Base-by-base conservation (phyloP, 2,113 vertebrate species). In the Hystrix brachyura region DNA sequence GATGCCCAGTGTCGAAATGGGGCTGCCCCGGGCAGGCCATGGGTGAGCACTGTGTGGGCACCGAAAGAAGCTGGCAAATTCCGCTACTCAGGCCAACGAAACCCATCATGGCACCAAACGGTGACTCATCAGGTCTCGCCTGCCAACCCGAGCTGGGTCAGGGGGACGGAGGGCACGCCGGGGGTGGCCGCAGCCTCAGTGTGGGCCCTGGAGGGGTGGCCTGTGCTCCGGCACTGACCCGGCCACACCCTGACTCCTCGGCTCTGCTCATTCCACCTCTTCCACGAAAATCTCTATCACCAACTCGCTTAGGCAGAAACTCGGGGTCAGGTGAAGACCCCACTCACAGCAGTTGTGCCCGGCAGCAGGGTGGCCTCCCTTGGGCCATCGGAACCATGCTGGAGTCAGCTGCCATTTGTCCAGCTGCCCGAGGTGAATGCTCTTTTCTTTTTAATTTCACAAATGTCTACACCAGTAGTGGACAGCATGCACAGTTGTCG, bases 381-480 rank as follows among this genome's bases (percentile, higher is more conserved):
- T 14, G 7, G 3, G 81, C 17, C 3, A 1, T 55, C 25, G 25
- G n/a, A n/a, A 46, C 25, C 48, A 48, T 7, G 0, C 62, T 51
- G n/a, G 32, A 95, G 96, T 86, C 97, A 71, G 94, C 91, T 97
- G 38, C 4, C 0, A 3, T 38, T 38, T 48, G 69, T 96, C 96
- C 92, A 97, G 88, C 92, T 95, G 93, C 98, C 97, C 97, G 48
- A 55, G 83, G 78, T 23, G 97, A 97, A 97, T 69, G 89, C 12
- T 97, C 32, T 96, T 92, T 60, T 38, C 11, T 83, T 85, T 65
- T 25, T 46, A 53, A 43, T 51, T 91, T 84, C n/a, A 46, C 1
- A 3, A n/a, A 57, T 69, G 18, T 23, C 9, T 23, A 34, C 71
- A 67, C 51, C 69, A 6, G 46, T 15, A 34, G n/a, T 25, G 74